These are phyloP conservation scores for Speoplatyrhinus poulsoni DNA, from an alignment of 2,113 vertebrate genomes.

Conservation along the genomic window DNA sequence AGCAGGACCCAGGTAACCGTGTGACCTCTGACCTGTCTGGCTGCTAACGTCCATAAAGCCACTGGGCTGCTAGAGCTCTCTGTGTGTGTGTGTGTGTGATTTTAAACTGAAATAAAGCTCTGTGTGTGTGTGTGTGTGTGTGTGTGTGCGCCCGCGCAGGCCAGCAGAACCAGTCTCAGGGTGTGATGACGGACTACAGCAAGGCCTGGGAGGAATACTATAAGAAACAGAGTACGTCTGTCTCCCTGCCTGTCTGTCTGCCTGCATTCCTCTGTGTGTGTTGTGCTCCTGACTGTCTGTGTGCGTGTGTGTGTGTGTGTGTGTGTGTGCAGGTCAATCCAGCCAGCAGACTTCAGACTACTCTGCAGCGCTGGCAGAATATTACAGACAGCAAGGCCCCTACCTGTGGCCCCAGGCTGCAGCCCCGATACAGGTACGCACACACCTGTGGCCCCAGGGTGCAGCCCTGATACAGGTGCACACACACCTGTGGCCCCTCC, in stretches of 20 bases:
- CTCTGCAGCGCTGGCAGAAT: conserved; percentile 92
- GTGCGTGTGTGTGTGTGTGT: conserved; percentile 24
- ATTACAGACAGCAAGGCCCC: conserved; percentile 92
- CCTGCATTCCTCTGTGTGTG: not conserved
- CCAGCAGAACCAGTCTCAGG: conserved; percentile 88
- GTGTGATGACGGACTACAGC: conserved; percentile 86
- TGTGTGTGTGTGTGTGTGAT: conserved; percentile 31
- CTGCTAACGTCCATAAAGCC: not conserved
- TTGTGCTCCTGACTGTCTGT: not conserved
- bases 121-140: not conserved
- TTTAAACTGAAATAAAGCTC: not conserved
- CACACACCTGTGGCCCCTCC: conserved; percentile 80
- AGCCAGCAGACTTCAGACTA: conserved; percentile 93
- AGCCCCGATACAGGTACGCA: conserved; percentile 73
- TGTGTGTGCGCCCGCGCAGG: conserved; percentile 64
- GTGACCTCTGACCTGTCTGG: not conserved
- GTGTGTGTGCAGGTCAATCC: conserved; percentile 73
- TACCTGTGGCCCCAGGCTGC: conserved; percentile 90
- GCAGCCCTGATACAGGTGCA: too few species aligned
- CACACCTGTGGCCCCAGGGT: conserved; percentile 22
- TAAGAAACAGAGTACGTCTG: conserved; percentile 85
- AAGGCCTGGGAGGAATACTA: conserved; percentile 93
- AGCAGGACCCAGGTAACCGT: conserved; percentile 86
- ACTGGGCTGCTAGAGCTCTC: not conserved
- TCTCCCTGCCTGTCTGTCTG: not conserved